Conservation (phyloP, 2,113 vertebrate species). For the Enhydra lutris region DNA sequence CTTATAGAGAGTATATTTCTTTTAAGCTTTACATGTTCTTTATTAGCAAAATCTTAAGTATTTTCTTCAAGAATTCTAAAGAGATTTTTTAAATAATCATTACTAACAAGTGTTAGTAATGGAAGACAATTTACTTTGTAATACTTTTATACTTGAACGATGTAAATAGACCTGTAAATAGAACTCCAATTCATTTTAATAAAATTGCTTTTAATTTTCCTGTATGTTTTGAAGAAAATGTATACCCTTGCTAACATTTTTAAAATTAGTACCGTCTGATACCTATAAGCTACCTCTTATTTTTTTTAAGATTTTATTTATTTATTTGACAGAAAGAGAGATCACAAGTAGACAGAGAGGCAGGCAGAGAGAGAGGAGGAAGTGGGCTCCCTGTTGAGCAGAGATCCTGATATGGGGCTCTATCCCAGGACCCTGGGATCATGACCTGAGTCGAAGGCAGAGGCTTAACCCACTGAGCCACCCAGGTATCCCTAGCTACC, state of each 20-base stretch:
- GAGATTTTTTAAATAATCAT: neutral
- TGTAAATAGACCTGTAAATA: neutral
- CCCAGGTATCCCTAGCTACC: no score
- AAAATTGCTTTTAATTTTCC: neutral
- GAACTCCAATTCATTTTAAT: neutral
- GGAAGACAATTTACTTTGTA: neutral
- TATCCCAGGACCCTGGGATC: no score
- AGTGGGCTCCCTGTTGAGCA: no score
- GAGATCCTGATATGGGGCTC: no score
- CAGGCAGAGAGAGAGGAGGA: no score
- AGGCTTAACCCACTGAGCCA: no score
- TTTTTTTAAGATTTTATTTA: neutral
- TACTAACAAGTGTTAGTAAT: neutral
- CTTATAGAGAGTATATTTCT: neutral
- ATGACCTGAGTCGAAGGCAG: no score
- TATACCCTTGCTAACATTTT: neutral
- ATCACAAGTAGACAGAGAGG: no score
- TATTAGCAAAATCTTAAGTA: neutral
- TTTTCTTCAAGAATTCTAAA: neutral
- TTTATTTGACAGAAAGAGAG: no score
- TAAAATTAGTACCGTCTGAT: neutral
- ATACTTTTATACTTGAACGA: neutral
- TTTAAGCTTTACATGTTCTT: neutral
- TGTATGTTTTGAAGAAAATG: neutral
- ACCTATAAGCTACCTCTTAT: neutral